Conservation (phyloP, 2,797 vertebrate genomes). For the Sebastes steindachneri region DNA sequence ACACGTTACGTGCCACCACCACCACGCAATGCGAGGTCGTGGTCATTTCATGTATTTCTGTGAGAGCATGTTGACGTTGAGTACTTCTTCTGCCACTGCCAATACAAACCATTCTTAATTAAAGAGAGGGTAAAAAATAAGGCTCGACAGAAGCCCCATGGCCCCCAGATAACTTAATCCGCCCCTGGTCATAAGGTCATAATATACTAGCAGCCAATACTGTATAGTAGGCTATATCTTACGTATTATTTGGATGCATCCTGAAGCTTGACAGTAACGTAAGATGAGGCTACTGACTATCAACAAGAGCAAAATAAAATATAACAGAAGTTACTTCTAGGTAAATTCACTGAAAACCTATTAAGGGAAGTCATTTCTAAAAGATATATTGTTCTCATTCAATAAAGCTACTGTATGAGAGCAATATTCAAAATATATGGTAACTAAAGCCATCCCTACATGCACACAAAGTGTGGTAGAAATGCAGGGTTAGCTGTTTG, state of each 20-base stretch:
- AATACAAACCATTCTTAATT: too few relatives aligned
- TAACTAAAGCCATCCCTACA: neutral
- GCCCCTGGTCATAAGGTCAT: too few relatives aligned
- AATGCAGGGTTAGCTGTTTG: conserved; percentile 28
- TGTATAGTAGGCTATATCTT: neutral
- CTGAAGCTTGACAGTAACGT: neutral
- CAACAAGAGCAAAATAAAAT: neutral
- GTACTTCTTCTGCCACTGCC: too few relatives aligned
- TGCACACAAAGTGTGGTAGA: neutral
- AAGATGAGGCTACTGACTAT: neutral
- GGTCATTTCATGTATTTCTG: too few relatives aligned
- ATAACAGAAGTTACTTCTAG: neutral
- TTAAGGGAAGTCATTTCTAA: neutral
- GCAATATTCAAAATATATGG: neutral
- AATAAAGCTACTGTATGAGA: neutral
- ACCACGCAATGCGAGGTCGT: too few relatives aligned
- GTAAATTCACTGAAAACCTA: neutral
- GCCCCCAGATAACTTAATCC: too few relatives aligned
- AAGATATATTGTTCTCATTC: neutral
- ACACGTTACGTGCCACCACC: too few relatives aligned
- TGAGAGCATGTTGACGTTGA: too few relatives aligned
- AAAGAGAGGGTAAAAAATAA: too few relatives aligned
- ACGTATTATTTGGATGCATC: neutral
- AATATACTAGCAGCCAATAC: neutral
- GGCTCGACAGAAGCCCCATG: too few relatives aligned